Percentiles rank a stretch among this genome's conserved stretches.
phyloP scores from a whole-genome alignment of 23 tunicate species.

The Corella eumyota region DNA sequence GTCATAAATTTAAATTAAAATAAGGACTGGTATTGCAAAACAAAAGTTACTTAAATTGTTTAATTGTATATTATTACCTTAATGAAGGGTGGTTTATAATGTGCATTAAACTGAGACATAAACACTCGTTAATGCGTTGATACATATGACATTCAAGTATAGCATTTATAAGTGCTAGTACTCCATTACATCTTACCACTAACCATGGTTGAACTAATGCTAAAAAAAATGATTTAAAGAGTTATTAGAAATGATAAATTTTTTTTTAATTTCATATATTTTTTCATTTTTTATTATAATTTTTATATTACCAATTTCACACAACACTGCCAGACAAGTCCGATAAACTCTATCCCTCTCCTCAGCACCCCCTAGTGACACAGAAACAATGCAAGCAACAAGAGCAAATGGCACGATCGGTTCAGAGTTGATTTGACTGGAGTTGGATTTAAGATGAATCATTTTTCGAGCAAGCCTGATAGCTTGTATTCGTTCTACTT shows the following conservation, averaged over 20 bases:
- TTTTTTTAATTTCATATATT: neutral
- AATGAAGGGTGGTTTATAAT: conserved; percentile 62
- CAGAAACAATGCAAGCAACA: conserved; percentile 62
- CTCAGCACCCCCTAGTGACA: conserved; percentile 80
- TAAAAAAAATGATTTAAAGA: conserved; percentile 1
- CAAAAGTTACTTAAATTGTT: too few relatives aligned
- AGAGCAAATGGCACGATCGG: conserved; percentile 62
- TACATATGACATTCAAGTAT: conserved; percentile 86
- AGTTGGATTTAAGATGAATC: conserved; percentile 35
- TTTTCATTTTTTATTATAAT: neutral
- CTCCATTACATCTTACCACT: conserved; percentile 62
- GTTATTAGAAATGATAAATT: neutral
- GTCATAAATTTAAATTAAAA: too few relatives aligned
- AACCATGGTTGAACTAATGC: conserved; percentile 75
- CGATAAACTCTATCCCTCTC: conserved; percentile 90
- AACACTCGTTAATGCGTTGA: conserved; percentile 57
- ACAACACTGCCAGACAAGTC: conserved; percentile 75
- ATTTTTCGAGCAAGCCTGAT: conserved; percentile 69
- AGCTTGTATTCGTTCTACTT: conserved; percentile 83
- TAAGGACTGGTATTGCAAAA: too few relatives aligned
- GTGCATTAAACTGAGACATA: conserved; percentile 63
- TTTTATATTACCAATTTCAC: conserved; percentile 54
- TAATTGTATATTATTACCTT: too few relatives aligned
- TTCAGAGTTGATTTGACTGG: conserved; percentile 2
- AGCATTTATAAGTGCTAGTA: conserved; percentile 56